Evolutionary conservation across 2,113 vertebrate species (phyloP).

Genomic region (Zosterops pallidus): DNA sequence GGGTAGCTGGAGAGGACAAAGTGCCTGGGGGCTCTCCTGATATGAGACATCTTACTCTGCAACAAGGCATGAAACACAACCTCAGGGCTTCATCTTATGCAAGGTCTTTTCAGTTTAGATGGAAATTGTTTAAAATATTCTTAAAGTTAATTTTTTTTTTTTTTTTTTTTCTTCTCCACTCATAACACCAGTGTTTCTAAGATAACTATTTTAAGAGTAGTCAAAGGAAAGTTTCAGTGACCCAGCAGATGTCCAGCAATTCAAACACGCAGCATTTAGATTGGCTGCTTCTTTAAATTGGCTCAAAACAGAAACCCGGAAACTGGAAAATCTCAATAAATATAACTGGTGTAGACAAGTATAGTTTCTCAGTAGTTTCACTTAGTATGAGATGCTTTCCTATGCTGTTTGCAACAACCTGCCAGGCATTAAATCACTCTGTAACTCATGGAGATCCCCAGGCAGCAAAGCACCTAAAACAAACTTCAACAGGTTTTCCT

Average conservation of each 20-base stretch:
- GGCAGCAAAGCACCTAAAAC: neutral
- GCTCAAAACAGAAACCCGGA: neutral
- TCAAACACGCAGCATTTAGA: neutral
- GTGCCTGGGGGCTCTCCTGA: neutral
- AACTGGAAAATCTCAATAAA: slow-evolving; percentile 26
- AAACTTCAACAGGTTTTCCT: neutral
- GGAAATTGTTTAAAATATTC: neutral
- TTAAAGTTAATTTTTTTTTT: neutral
- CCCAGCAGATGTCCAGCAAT: slow-evolving; percentile 11
- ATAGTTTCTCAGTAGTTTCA: slow-evolving; percentile 23
- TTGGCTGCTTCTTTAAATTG: neutral
- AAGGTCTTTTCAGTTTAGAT: neutral
- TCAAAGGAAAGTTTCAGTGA: slow-evolving; percentile 50
- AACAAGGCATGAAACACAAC: neutral
- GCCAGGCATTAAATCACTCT: neutral
- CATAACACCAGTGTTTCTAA: neutral
- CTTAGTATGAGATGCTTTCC: neutral
- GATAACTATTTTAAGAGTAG: neutral
- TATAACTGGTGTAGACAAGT: neutral
- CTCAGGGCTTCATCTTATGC: neutral
- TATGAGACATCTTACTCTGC: slow-evolving; percentile 68
- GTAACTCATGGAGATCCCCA: neutral
- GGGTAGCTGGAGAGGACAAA: slow-evolving; percentile 38
- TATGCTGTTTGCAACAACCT: neutral
- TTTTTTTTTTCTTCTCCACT: neutral